Percentiles rank a stretch among this genome's conserved stretches.
Evolutionary conservation across 2,113 vertebrate species (phyloP).

Genomic region (Hippocampus mohnikei): DNA sequence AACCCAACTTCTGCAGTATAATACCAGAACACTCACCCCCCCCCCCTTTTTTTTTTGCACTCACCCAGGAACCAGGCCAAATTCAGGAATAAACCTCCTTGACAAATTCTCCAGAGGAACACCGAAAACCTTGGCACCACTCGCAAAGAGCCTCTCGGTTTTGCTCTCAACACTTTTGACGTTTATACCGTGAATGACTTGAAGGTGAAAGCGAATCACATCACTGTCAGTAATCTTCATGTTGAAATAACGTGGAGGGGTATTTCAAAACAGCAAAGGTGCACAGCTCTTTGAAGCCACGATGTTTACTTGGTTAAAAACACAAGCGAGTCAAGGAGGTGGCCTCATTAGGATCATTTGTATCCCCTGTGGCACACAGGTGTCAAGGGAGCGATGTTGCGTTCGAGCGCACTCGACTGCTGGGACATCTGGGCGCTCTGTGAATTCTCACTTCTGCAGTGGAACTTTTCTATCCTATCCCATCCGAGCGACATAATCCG

Average conservation of each 20-base stretch:
- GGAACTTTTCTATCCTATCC: neutral
- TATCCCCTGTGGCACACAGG: conserved; percentile 36
- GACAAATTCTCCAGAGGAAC: conserved; percentile 73
- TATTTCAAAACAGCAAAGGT: neutral
- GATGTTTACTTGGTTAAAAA: neutral
- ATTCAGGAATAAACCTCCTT: conserved; percentile 74
- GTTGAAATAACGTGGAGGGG: neutral
- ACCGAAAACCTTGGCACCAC: conserved; percentile 76
- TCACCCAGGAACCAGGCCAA: conserved; percentile 86
- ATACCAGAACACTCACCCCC: too few species aligned
- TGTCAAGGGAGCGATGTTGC: conserved; percentile 20
- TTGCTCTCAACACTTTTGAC: conserved; percentile 64
- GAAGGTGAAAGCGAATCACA: conserved; percentile 75
- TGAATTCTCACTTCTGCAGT: neutral
- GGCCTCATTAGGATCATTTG: conserved; percentile 23
- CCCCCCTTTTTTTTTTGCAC: conserved; percentile 2
- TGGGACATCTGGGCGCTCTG: neutral
- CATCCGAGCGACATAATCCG: too few species aligned
- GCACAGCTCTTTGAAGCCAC: neutral
- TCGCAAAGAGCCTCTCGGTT: conserved; percentile 38
- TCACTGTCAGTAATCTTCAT: conserved; percentile 56
- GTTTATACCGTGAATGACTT: conserved; percentile 74
- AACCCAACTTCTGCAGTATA: neutral
- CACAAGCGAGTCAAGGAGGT: neutral
- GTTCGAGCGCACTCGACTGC: conserved; percentile 27